Base-by-base conservation (phyloP, 2,113 vertebrate species). In the Gymnarchus niloticus region DNA sequence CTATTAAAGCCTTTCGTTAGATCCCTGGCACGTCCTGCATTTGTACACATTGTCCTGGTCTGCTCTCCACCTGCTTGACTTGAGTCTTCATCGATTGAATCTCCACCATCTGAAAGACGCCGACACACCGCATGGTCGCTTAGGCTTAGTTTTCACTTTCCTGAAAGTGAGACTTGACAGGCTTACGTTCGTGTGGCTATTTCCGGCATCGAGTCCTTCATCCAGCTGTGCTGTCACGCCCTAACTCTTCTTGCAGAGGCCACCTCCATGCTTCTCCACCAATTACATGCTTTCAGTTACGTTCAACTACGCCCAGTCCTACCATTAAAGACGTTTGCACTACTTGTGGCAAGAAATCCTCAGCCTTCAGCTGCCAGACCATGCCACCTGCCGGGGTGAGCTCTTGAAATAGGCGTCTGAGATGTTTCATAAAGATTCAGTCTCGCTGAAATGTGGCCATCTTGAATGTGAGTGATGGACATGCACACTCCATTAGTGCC, bases 311-410 rank as follows among this genome's bases (percentile, higher is more conserved):
- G 14, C 59, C 37, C 84, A 56, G 65, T 61, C 61, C 28, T 9
- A 44, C 57, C 41, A 33, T 85, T 80, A 56, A 77, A 78, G 37
- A 85, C 49, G 57, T 85, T 80, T 85, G 84, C 46, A 51, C 10
- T 19, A 4, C 84, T 51, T 3, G 10, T 48, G 49, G 65, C 1
- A 33, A 48, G 69, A 78, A 78, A 46, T 76, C 8, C 3, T 23
- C 56, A 44, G 5, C 44, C 21, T 49, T 51, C 44, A 25, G 37
- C 23, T 7, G 44, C 8, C 56, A 37, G 23, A 73, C 5, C 33
- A 23, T 19, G 44, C 61, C 2, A 6, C 12, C 28, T 28, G 56
- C 56, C 14, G 25, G 23, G 5, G 54, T 56, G 80, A 52, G 2
- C 19, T 6, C 41, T 25, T 25, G 1, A 65, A 69, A 4, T 69